Evolutionary conservation across 2,113 vertebrate genomes (phyloP).

Genomic region (Prionailurus bengalensis): DNA sequence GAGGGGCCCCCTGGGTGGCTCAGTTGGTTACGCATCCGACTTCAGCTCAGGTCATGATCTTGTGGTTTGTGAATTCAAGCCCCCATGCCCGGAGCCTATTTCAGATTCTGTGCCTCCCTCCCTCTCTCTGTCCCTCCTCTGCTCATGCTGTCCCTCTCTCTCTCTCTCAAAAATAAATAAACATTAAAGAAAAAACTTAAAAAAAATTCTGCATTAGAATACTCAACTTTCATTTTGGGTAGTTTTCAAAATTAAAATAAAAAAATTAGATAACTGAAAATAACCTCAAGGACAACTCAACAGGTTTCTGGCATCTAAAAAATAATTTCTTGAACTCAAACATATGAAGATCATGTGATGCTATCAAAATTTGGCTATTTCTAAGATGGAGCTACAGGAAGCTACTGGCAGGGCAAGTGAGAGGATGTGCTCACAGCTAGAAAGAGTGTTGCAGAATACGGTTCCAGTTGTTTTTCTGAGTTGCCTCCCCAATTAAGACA

Average conservation of each 20-base stretch:
- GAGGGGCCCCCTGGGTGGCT: too few relatives aligned
- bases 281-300: not conserved
- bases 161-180: too few relatives aligned
- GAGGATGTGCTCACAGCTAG: not conserved
- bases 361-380: not conserved
- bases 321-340: not conserved
- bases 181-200: too few relatives aligned
- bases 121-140: too few relatives aligned
- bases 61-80: too few relatives aligned
- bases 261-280: not conserved
- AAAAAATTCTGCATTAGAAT: too few relatives aligned
- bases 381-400: not conserved
- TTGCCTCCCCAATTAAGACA: not conserved
- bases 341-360: not conserved
- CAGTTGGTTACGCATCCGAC: too few relatives aligned
- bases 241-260: conserved; percentile 29
- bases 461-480: not conserved
- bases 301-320: not conserved
- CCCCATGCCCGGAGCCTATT: too few relatives aligned
- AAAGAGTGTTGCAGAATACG: too few relatives aligned
- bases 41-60: too few relatives aligned
- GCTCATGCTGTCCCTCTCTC: too few relatives aligned
- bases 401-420: not conserved
- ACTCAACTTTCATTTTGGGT: not conserved
- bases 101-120: too few relatives aligned